Base-by-base conservation (phyloP, 2,888 invertebrate species). In the Steromphala cineraria region DNA sequence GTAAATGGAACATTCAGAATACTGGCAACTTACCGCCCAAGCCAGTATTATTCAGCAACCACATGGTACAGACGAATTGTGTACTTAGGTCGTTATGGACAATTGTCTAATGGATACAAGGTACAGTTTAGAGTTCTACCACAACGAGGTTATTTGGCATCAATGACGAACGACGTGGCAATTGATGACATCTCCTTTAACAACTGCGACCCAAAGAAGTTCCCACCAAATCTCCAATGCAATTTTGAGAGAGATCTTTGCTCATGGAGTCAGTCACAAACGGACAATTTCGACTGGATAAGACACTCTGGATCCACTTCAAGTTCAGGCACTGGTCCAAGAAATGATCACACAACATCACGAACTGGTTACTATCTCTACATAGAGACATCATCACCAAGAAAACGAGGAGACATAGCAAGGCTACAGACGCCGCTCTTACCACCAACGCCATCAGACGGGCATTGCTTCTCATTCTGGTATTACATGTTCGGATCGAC, bases 361-460 rank as follows among this genome's bases (percentile, higher is more conserved):
- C 76, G 82, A 17, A 53, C 78, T 71, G 88, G 90, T 0, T 86
- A 83, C 19, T 92, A 91, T 82, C 84, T 89, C 53, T 91, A 89
- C 81, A 89, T 90, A 67, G 91, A 91, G 82, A 86, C 95, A 0
- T 93, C 95, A 3, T 94, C 94, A 84, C 95, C 95, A 0, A 92
- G 95, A 78, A 90, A 94, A 83, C 94, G 95, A 5, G 95, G 95
- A 1, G 95, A 95, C 87, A 91, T 92, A 56, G 95, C 95, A 0
- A 91, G 94, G 82, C 81, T 92, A 7, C 81, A 86, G n/a, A 89
- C 87, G 24, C 86, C 88, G 3, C 79, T 80, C 15, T 81, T 90
- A 36, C 84, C 90, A 36, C 91, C 91, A 24, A 91, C 91, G 15
- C 76, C 81, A 31, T 28, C 80, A 0, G 36, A 71, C 21, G 91